Conservation (phyloP, 2,888 invertebrate species). For the Hylaea fasciaria region DNA sequence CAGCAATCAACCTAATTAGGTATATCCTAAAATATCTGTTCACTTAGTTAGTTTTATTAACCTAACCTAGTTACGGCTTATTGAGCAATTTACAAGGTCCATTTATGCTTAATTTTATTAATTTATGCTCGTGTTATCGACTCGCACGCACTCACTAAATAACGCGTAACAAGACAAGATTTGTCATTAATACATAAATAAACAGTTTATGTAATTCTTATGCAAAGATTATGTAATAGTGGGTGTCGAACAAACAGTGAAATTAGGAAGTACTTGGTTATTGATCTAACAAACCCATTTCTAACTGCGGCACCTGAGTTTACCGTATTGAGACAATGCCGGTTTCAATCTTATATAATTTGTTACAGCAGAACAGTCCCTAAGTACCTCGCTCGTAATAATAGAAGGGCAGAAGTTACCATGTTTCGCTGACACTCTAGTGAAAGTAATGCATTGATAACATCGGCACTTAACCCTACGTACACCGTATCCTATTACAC, state of each 20-base stretch:
- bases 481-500: neutral
- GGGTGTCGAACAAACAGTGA: conserved; percentile 21
- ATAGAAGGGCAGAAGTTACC: conserved; percentile 3
- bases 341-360: conserved; percentile 9
- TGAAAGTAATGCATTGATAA: neutral
- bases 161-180: conserved; percentile 30
- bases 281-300: conserved; percentile 26
- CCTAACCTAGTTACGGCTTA: conserved; percentile 14
- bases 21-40: conserved; percentile 15
- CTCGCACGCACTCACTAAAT: conserved; percentile 21
- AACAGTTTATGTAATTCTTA: conserved; percentile 34
- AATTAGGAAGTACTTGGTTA: conserved; percentile 30
- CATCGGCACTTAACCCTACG: neutral
- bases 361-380: neutral
- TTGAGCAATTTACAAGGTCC: conserved; percentile 18
- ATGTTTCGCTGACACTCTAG: neutral
- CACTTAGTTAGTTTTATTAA: conserved; percentile 1
- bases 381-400: neutral
- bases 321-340: neutral
- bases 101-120: conserved; percentile 24
- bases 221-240: conserved; percentile 27
- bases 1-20: conserved; percentile 10
- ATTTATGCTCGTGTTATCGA: conserved; percentile 22
- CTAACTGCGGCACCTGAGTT: conserved; percentile 18
- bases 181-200: conserved; percentile 29